Evolutionary conservation across 2,113 vertebrate genomes (phyloP).

Genomic region (Echinops telfairi): DNA sequence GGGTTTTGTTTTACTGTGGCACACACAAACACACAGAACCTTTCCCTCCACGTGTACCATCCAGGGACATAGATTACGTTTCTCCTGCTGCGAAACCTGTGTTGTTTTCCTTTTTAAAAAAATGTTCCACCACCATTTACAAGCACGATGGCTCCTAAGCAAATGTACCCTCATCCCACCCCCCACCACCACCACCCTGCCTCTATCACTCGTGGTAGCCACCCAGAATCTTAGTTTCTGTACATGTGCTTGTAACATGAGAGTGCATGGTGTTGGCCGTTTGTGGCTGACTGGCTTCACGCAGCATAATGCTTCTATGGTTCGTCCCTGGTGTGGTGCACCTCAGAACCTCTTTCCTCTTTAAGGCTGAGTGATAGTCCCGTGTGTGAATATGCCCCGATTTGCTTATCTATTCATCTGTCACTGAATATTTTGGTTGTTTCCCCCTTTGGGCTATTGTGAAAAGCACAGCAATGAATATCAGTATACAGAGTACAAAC

Average conservation of each 20-base stretch:
- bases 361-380: not conserved
- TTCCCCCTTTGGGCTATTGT: not conserved
- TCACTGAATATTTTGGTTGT: not conserved
- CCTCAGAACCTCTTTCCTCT: not conserved
- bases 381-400: not conserved
- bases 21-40: not conserved
- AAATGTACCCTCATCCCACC: not conserved
- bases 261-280: not conserved
- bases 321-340: not conserved
- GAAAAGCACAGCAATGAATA: not conserved
- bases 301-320: not conserved
- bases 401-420: not conserved
- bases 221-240: not conserved
- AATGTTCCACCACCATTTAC: not conserved
- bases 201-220: not conserved
- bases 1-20: not conserved
- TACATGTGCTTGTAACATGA: not conserved
- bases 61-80: not conserved
- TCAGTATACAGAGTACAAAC: not conserved
- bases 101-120: not conserved
- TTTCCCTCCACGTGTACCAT: not conserved
- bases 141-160: not conserved
- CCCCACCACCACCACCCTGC: too few species aligned
- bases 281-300: not conserved
- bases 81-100: not conserved